These are phyloP conservation scores for Phrixothrix hirtus DNA, from an alignment of 2,888 invertebrate genomes.

Conservation along the genomic window DNA sequence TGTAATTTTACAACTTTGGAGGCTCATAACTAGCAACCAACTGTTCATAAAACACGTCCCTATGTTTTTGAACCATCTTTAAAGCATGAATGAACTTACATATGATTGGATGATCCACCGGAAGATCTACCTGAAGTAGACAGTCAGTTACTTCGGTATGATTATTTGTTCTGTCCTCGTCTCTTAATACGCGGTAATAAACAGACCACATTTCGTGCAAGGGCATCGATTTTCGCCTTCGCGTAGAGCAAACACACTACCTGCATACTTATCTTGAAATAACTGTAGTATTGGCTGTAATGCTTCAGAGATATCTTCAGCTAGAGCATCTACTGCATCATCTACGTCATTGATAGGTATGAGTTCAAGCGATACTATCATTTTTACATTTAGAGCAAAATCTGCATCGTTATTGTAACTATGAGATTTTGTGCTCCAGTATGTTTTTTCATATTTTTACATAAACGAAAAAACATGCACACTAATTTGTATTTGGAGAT, in stretches of 20 bases:
- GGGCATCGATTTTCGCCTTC: conserved; percentile 5
- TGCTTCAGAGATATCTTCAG: background rate
- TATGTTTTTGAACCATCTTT: background rate
- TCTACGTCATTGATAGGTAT: background rate
- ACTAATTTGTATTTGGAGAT: too few species aligned
- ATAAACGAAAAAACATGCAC: too few species aligned
- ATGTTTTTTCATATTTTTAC: too few species aligned
- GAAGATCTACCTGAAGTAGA: conserved; percentile 1
- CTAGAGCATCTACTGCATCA: background rate
- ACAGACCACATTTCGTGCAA: conserved; percentile 7
- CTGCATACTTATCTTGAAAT: background rate
- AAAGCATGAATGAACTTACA: conserved; percentile 5
- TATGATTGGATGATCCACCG: conserved; percentile 1
- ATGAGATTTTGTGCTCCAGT: background rate
- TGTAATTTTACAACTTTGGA: too few species aligned
- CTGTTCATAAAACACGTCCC: conserved; percentile 4
- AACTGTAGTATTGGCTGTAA: conserved; percentile 1
- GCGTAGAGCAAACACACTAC: too few species aligned
- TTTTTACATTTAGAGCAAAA: background rate
- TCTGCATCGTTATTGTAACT: conserved; percentile 1
- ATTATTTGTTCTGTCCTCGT: conserved; percentile 5
- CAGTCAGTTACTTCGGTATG: conserved; percentile 2
- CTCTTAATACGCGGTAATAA: conserved; percentile 2
- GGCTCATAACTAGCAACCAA: conserved; percentile 1
- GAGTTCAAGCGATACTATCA: background rate